These are phyloP conservation scores for Muschampia plurimacula DNA, from an alignment of 2,888 invertebrate species.

Conservation along the genomic window DNA sequence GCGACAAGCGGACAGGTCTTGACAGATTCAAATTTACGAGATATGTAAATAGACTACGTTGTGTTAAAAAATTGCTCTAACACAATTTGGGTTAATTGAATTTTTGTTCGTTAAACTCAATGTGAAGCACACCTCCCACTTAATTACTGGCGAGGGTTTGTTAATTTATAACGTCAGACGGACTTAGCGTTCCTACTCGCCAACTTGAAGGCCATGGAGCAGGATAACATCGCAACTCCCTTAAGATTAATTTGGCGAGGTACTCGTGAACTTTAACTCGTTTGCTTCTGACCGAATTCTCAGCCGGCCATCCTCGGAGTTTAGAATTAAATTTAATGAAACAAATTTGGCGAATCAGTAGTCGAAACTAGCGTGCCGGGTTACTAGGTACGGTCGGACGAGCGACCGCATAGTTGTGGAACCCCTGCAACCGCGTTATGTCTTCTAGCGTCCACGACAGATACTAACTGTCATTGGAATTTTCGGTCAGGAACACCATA, in stretches of 20 bases:
- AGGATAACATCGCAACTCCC: conserved; percentile 83
- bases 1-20: conserved; percentile 52
- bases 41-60: conserved; percentile 67
- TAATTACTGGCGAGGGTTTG: conserved; percentile 81
- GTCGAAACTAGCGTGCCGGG: conserved; percentile 60
- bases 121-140: conserved; percentile 77
- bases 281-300: conserved; percentile 81
- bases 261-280: conserved; percentile 83
- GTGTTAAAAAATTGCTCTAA: conserved; percentile 70
- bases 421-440: conserved; percentile 46
- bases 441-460: conserved; percentile 30
- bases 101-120: conserved; percentile 78
- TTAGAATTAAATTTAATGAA: conserved; percentile 84
- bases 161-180: conserved; percentile 80
- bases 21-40: conserved; percentile 65
- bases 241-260: conserved; percentile 83
- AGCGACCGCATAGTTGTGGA: conserved; percentile 55
- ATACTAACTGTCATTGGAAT: conserved; percentile 57
- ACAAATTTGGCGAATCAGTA: conserved; percentile 77
- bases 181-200: conserved; percentile 58
- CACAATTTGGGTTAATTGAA: conserved; percentile 79
- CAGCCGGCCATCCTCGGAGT: conserved; percentile 72
- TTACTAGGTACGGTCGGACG: conserved; percentile 50
- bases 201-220: conserved; percentile 66
- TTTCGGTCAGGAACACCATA: conserved; percentile 49